Base-by-base conservation (phyloP, 1,140 invertebrate genomes). In the Schlechtendalia chinensis region DNA sequence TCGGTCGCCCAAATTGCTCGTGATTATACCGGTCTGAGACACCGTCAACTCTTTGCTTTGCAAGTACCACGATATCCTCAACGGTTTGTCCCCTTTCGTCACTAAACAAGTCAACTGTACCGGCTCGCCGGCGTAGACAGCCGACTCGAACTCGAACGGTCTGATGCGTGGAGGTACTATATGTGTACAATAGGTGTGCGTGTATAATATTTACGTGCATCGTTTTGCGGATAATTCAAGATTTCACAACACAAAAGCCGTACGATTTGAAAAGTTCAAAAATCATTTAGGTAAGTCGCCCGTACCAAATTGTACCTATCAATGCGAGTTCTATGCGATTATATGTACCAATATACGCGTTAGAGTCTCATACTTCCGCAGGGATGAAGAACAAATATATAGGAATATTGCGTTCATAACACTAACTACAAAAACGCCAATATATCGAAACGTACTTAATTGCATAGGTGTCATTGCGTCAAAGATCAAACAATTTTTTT, bases 1-100 rank as follows among this genome's bases (percentile, higher is more conserved):
- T 19, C 84, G 61, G 61, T 83, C 83, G 14, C 85, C 85, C 58
- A 86, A 81, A 80, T 83, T 84, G 56, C 24, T 59, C 1, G 72
- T 75, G 22, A 75, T 19, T 39, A 74, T 74, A 54, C 53, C 71
- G 54, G 71, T 56, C 6, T 59, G 72, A 45, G 72, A 32, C 14
- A 82, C 83, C 6, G 84, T 85, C 27, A 87, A 85, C 91, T 91
- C 92, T 69, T 87, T 84, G 80, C 87, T 87, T 83, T 91, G 91
- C 84, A 93, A 90, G 59, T 89, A 90, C 93, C 92, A 94, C 5
- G 85, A 85, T 80, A 93, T 89, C 45, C 88, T 86, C 56, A 92
- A 84, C 1, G 91, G 91, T 56, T 89, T 85, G 84, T 92, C 91
- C 1, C 92, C 92, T 83, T 93, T 91, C 59, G 87, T 86, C 4